Conservation (phyloP, 2,113 vertebrate genomes). For the Oxyura jamaicensis region DNA sequence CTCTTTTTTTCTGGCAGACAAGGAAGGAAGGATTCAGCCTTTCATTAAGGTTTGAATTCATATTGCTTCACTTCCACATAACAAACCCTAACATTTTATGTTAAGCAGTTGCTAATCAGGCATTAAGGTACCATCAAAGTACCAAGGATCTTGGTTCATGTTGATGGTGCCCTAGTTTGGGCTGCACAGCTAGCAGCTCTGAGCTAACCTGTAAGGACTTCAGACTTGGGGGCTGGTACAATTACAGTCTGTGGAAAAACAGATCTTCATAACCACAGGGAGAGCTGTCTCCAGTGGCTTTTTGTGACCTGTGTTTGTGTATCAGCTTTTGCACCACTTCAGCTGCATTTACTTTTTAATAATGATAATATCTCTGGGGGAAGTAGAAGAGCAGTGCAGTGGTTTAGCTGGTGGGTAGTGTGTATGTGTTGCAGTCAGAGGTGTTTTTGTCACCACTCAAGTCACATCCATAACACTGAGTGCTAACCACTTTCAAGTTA, state of each 20-base stretch:
- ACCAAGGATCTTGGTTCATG: not conserved
- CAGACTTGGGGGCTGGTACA: not conserved
- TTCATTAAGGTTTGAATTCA: not conserved
- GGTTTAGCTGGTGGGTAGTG: too few relatives aligned
- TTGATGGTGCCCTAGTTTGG: not conserved
- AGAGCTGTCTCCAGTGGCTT: not conserved
- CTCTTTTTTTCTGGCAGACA: not conserved
- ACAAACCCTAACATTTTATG: not conserved
- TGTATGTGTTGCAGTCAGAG: not conserved
- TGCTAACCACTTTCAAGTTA: not conserved
- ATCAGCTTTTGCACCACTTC: not conserved
- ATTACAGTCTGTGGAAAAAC: not conserved
- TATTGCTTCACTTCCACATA: not conserved
- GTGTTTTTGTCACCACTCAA: not conserved
- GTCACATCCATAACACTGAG: not conserved
- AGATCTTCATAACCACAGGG: not conserved
- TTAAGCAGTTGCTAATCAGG: not conserved
- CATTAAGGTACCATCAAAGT: not conserved
- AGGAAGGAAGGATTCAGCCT: not conserved
- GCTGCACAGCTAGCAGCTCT: not conserved
- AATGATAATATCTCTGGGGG: not conserved
- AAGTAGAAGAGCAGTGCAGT: not conserved
- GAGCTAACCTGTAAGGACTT: not conserved
- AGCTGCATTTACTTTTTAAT: not conserved
- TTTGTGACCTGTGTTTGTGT: not conserved